A percentile compares a stretch with the other conserved stretches of the same genome.
These are phyloP conservation scores for Allobates femoralis DNA, from an alignment of 2,797 vertebrate genomes.

Conservation along the genomic window DNA sequence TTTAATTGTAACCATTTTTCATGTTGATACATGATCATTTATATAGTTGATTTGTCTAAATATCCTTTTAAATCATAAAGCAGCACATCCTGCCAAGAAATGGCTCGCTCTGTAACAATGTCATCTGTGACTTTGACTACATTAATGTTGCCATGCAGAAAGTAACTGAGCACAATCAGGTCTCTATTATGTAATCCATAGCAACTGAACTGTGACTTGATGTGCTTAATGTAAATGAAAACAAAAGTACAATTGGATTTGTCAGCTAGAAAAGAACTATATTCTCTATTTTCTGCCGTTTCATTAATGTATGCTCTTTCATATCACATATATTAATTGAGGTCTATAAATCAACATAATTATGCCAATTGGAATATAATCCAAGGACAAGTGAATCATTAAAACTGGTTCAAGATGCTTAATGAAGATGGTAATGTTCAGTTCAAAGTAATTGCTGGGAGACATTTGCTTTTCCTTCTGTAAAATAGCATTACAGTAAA, in stretches of 20 bases:
- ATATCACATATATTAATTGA: background rate
- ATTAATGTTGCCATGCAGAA: background rate
- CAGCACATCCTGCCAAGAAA: background rate
- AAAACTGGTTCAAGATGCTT: background rate
- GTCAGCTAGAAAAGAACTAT: background rate
- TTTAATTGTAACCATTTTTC: too few species aligned
- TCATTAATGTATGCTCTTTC: background rate
- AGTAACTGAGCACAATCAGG: background rate
- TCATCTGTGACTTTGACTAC: slow-evolving; percentile 1
- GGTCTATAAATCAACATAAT: background rate
- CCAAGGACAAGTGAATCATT: slow-evolving; percentile 17
- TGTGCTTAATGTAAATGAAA: background rate
- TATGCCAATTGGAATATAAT: slow-evolving; percentile 4
- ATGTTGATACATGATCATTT: background rate
- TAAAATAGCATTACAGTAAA: background rate
- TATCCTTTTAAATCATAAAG: background rate
- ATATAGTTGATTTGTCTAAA: background rate
- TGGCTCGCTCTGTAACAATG: background rate
- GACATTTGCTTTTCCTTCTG: background rate
- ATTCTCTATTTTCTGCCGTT: background rate
- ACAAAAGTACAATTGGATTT: background rate
- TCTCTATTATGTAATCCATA: background rate
- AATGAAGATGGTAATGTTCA: background rate
- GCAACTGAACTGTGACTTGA: background rate
- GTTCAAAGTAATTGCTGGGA: background rate